Evolutionary conservation across 2,113 vertebrate species (phyloP).

Genomic region (Plotosus lineatus): DNA sequence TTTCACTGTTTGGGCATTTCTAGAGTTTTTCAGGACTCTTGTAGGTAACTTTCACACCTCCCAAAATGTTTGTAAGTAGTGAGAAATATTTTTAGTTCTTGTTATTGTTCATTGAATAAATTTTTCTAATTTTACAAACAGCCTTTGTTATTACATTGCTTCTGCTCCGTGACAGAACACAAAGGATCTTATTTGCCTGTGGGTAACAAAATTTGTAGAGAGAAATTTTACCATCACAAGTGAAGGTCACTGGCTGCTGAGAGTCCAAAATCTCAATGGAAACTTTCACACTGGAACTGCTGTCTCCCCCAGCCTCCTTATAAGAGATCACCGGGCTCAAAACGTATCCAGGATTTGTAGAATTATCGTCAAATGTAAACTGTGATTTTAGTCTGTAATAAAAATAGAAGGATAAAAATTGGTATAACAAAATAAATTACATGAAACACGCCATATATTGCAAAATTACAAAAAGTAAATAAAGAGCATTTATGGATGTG

Average conservation of each 20-base stretch:
- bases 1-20: too few species aligned
- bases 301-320: constrained; percentile 79
- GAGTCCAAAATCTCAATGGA: constrained; percentile 95
- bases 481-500: too few species aligned
- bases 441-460: too few species aligned
- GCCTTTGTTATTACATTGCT: too few species aligned
- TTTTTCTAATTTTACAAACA: too few species aligned
- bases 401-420: constrained; percentile 6
- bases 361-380: constrained; percentile 73
- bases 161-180: too few species aligned
- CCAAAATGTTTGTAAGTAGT: too few species aligned
- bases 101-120: too few species aligned
- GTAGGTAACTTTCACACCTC: too few species aligned
- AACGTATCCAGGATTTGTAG: constrained; percentile 88
- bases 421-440: background rate
- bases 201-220: background rate
- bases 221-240: constrained; percentile 86
- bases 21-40: too few species aligned
- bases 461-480: too few species aligned
- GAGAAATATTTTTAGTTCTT: too few species aligned
- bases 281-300: constrained; percentile 89
- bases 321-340: constrained; percentile 89
- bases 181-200: background rate
- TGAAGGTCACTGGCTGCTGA: constrained; percentile 94
- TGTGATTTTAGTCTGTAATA: constrained; percentile 81